phyloP scores from a whole-genome alignment of 2,797 vertebrate genomes.

The Megalops cyprinoides region DNA sequence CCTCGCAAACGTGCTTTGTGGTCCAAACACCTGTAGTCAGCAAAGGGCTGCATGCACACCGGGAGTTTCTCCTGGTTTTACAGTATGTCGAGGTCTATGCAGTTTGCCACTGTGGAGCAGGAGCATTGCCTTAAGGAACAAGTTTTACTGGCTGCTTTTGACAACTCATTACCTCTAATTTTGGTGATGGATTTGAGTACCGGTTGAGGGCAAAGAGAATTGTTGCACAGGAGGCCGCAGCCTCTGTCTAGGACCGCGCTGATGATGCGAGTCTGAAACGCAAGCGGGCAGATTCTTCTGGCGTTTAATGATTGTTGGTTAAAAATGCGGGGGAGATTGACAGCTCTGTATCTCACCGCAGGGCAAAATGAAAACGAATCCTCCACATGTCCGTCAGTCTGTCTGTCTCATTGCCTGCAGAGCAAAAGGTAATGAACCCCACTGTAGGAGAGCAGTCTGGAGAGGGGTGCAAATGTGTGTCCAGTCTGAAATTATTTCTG shows the following conservation, averaged over 20 bases:
- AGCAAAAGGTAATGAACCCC: conserved; percentile 23
- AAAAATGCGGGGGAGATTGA: conserved; percentile 56
- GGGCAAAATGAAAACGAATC: conserved; percentile 58
- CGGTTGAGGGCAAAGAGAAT: conserved; percentile 59
- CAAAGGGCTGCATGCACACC: background rate
- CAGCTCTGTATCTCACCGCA: conserved; percentile 59
- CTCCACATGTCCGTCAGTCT: conserved; percentile 52
- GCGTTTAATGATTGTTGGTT: conserved; percentile 70
- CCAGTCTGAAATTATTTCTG: background rate
- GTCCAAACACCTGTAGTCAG: conserved; percentile 26
- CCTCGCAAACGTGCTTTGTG: conserved; percentile 13
- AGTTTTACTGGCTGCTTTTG: conserved; percentile 66
- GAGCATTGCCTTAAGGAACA: conserved; percentile 65
- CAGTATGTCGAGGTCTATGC: conserved; percentile 45
- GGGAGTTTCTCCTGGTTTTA: conserved; percentile 3
- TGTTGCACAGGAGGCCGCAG: conserved; percentile 55
- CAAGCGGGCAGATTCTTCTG: conserved; percentile 67
- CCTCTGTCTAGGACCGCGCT: conserved; percentile 53
- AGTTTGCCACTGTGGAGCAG: conserved; percentile 52
- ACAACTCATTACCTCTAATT: conserved; percentile 83
- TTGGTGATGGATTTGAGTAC: conserved; percentile 71
- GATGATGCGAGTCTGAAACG: conserved; percentile 68
- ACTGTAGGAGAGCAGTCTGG: conserved; percentile 26
- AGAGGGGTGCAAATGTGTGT: background rate
- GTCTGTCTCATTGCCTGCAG: conserved; percentile 41